These are phyloP conservation scores for Acanthurus lineatus DNA, from an alignment of 2,797 vertebrate genomes.

Conservation along the genomic window DNA sequence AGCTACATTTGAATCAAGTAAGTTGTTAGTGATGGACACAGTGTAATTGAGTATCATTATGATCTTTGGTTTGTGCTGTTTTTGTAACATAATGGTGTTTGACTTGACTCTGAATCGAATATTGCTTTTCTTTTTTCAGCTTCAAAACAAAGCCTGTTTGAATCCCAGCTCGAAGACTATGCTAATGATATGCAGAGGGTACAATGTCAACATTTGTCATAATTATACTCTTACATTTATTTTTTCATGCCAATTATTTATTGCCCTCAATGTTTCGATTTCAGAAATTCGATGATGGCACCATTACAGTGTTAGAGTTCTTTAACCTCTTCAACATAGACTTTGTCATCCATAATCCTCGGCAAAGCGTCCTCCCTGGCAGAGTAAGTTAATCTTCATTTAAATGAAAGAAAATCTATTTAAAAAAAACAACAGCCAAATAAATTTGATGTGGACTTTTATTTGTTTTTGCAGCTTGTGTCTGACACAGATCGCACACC, in stretches of 20 bases:
- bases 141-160: constrained; percentile 87
- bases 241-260: neutral
- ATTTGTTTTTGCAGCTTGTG: constrained; percentile 65
- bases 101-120: neutral
- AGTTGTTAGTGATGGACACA: constrained; percentile 30
- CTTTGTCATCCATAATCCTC: constrained; percentile 91
- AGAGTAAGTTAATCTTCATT: constrained; percentile 78
- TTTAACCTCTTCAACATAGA: constrained; percentile 92
- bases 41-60: neutral
- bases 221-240: rapidly evolving
- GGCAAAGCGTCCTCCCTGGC: constrained; percentile 90
- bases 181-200: constrained; percentile 88
- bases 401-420: neutral
- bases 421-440: neutral
- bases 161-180: constrained; percentile 89
- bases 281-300: constrained; percentile 91
- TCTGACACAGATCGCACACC: constrained; percentile 72
- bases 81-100: neutral
- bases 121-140: constrained; percentile 75
- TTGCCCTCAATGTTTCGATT: constrained; percentile 31
- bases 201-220: constrained; percentile 15
- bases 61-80: neutral
- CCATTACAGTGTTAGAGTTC: constrained; percentile 91
- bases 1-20: constrained; percentile 87
- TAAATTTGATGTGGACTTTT: neutral